phyloP scores from a whole-genome alignment of 2,797 vertebrate genomes.

The Microctenopoma steveboyesi region DNA sequence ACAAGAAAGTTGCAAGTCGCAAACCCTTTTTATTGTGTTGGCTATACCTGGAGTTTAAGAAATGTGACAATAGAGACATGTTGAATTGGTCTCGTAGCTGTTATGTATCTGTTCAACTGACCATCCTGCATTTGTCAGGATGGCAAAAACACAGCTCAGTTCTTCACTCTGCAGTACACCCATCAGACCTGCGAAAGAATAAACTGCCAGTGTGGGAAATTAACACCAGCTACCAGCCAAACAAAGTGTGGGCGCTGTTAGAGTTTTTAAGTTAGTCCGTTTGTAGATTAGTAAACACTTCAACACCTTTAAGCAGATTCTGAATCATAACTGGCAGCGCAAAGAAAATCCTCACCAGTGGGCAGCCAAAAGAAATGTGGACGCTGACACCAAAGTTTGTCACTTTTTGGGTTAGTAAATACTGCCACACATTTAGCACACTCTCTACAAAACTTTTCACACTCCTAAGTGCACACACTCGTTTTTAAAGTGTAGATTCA shows the following conservation, averaged over 20 bases:
- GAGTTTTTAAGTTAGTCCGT: constrained; percentile 49
- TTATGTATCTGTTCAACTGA: constrained; percentile 35
- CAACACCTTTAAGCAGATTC: constrained; percentile 48
- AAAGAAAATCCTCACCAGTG: constrained; percentile 31
- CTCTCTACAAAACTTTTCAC: constrained; percentile 27
- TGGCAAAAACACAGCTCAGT: constrained; percentile 27
- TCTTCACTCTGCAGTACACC: constrained; percentile 35
- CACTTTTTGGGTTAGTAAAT: constrained; percentile 48
- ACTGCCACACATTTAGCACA: constrained; percentile 46
- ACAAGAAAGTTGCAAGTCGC: not conserved
- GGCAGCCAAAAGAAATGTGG: constrained; percentile 36
- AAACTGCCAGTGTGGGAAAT: constrained; percentile 63
- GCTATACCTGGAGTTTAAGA: constrained; percentile 17
- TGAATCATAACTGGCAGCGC: constrained; percentile 47
- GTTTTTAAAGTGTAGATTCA: constrained; percentile 11
- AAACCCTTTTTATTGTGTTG: constrained; percentile 21
- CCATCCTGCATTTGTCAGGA: constrained; percentile 35
- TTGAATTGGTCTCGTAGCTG: constrained; percentile 33
- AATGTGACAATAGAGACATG: constrained; percentile 25
- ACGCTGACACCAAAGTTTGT: constrained; percentile 39
- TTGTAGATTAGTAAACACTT: constrained; percentile 57
- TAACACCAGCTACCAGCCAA: constrained; percentile 59
- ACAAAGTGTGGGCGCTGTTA: constrained; percentile 53
- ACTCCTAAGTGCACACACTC: constrained; percentile 1
- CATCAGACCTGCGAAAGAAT: constrained; percentile 44